These are phyloP conservation scores for Murina feae DNA, from an alignment of 2,113 vertebrate genomes.

Conservation along the genomic window DNA sequence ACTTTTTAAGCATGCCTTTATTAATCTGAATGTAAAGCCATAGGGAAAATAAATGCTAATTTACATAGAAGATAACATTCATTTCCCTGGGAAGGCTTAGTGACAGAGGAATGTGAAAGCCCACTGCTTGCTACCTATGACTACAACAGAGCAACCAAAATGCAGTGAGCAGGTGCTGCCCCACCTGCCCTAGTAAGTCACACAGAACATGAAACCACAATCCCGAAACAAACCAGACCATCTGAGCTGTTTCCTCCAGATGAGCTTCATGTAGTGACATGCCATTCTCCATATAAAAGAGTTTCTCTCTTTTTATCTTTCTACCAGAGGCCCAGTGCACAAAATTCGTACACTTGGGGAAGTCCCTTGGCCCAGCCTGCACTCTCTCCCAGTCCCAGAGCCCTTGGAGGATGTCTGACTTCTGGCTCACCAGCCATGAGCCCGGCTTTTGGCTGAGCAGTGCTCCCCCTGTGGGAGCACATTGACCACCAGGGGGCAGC, in stretches of 20 bases:
- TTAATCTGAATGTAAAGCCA: conserved; percentile 38
- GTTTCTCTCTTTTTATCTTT: background rate
- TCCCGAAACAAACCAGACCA: conserved; percentile 46
- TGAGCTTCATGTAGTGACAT: conserved; percentile 30
- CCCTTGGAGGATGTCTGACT: too few relatives aligned
- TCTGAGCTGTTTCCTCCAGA: conserved; percentile 63
- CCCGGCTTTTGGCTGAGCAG: too few relatives aligned
- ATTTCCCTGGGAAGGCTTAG: background rate
- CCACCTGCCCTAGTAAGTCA: conserved; percentile 68
- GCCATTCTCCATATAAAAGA: background rate
- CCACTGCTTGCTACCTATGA: background rate
- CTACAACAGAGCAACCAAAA: conserved; percentile 40
- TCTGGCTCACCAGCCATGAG: too few relatives aligned
- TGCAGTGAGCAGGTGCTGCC: conserved; percentile 66
- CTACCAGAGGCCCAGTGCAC: too few relatives aligned
- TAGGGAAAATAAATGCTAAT: conserved; percentile 40
- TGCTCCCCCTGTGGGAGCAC: too few relatives aligned
- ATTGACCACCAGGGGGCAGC: too few relatives aligned
- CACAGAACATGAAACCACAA: conserved; percentile 4
- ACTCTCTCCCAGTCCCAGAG: too few relatives aligned
- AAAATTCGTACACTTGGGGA: too few relatives aligned
- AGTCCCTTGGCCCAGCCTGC: too few relatives aligned
- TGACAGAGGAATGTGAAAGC: conserved; percentile 34
- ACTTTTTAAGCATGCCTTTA: conserved; percentile 6
- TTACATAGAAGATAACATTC: conserved; percentile 25